Evolutionary conservation across 53 echinoderm and acorn worm genomes (phyloP).

Genomic region (Echinometra lucunter): DNA sequence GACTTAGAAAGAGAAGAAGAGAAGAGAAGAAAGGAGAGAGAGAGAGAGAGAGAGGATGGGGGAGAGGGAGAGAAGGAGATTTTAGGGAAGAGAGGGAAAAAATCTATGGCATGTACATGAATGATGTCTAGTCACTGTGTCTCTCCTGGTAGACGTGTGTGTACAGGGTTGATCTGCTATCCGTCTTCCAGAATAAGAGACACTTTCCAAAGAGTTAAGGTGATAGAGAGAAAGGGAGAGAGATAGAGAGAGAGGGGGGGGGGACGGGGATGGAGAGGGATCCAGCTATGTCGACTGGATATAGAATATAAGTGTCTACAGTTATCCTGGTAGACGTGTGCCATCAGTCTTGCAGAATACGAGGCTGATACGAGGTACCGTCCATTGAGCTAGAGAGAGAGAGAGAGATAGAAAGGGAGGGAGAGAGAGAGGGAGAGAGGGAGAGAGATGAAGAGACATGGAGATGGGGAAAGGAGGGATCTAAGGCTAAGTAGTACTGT

Average conservation of each 20-base stretch:
- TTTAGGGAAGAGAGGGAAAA: background rate
- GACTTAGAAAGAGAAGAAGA: constrained; percentile 4
- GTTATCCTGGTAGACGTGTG: too few species aligned
- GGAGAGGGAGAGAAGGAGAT: background rate
- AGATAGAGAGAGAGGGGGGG: background rate
- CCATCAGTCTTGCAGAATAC: too few species aligned
- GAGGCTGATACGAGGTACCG: too few species aligned
- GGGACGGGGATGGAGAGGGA: background rate
- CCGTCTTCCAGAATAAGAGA: background rate
- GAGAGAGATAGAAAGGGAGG: background rate
- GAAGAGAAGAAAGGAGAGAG: constrained; percentile 2
- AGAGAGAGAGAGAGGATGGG: background rate
- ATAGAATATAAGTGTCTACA: too few species aligned
- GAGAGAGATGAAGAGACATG: background rate
- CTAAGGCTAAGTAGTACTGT: constrained; percentile 23
- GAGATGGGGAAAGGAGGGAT: background rate
- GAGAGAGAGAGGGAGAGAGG: background rate
- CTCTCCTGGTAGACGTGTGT: too few species aligned
- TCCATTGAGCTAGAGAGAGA: background rate
- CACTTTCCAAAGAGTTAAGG: background rate
- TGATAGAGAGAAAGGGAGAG: background rate
- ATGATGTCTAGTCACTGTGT: too few species aligned
- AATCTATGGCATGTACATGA: too few species aligned
- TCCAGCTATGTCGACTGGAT: too few species aligned
- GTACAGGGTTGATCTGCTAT: too few species aligned